Evolutionary conservation across 2,113 vertebrate genomes (phyloP).

Genomic region (Etheostoma spectabile): DNA sequence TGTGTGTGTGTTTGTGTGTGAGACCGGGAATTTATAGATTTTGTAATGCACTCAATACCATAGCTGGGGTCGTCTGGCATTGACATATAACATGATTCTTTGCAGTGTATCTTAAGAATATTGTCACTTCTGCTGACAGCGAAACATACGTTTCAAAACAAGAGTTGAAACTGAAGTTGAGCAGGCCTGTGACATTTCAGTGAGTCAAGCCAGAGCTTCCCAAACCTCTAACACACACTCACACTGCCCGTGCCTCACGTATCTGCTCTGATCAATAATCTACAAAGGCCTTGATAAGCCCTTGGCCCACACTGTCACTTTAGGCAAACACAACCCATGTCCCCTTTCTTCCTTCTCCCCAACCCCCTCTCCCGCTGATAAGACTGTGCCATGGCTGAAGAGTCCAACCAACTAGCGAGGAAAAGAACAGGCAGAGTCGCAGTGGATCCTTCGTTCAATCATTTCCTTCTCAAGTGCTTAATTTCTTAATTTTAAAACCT

Average conservation of each 20-base stretch:
- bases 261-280: conserved; percentile 82
- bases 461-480: background rate
- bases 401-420: conserved; percentile 28
- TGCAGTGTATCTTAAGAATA: conserved; percentile 9
- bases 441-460: background rate
- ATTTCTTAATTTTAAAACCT: background rate
- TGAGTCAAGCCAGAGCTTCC: conserved; percentile 71
- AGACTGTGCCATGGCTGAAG: conserved; percentile 60
- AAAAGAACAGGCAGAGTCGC: conserved; percentile 13
- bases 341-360: conserved; percentile 71
- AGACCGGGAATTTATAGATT: conserved; percentile 36
- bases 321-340: conserved; percentile 82
- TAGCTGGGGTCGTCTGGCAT: background rate
- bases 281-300: conserved; percentile 82
- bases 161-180: conserved; percentile 30
- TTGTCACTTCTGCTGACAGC: conserved; percentile 28
- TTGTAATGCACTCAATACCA: background rate
- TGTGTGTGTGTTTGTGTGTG: conserved; percentile 2
- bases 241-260: conserved; percentile 61
- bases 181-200: conserved; percentile 39
- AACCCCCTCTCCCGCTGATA: conserved; percentile 59
- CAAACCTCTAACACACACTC: conserved; percentile 48
- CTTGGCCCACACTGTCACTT: conserved; percentile 80
- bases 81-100: background rate
- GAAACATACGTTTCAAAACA: conserved; percentile 6